Evolutionary conservation across 2,888 invertebrate genomes (phyloP).

Genomic region (Gymnocheta viridis): DNA sequence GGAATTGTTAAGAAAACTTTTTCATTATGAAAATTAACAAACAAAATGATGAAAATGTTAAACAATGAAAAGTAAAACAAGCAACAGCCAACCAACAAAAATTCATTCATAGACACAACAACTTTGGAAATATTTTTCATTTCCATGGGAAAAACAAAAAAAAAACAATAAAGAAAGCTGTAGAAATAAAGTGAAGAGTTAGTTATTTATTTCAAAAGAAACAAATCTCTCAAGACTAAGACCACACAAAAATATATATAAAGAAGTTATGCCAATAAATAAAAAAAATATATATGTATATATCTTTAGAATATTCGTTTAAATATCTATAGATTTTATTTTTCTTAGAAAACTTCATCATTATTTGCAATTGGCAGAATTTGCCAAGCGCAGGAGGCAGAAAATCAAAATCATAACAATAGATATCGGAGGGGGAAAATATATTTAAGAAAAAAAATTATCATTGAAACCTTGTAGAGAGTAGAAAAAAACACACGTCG

Average conservation of each 20-base stretch:
- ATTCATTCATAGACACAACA: conserved; percentile 34
- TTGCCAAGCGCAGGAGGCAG: conserved; percentile 10
- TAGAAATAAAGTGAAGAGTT: conserved; percentile 38
- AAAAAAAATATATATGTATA: too few species aligned
- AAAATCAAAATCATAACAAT: conserved; percentile 39
- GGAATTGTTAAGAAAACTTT: conserved; percentile 70
- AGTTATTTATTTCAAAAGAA: conserved; percentile 5
- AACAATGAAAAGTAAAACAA: conserved; percentile 66
- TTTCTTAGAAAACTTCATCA: conserved; percentile 11
- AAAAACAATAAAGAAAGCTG: background rate
- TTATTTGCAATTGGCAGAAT: conserved; percentile 36
- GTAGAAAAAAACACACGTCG: background rate
- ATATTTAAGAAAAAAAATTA: background rate
- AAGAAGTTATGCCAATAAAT: conserved; percentile 7
- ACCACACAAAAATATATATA: background rate
- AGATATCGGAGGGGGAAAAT: background rate
- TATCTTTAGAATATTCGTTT: conserved; percentile 6
- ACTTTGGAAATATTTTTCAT: conserved; percentile 34
- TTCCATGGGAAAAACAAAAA: background rate
- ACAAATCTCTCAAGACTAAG: conserved; percentile 43
- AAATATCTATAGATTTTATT: background rate
- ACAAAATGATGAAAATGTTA: conserved; percentile 70
- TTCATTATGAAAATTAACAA: conserved; percentile 78
- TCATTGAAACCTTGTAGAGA: background rate
- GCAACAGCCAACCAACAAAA: conserved; percentile 24